Evolutionary conservation across 2,888 invertebrate species (phyloP).

Genomic region (Bibio marci): DNA sequence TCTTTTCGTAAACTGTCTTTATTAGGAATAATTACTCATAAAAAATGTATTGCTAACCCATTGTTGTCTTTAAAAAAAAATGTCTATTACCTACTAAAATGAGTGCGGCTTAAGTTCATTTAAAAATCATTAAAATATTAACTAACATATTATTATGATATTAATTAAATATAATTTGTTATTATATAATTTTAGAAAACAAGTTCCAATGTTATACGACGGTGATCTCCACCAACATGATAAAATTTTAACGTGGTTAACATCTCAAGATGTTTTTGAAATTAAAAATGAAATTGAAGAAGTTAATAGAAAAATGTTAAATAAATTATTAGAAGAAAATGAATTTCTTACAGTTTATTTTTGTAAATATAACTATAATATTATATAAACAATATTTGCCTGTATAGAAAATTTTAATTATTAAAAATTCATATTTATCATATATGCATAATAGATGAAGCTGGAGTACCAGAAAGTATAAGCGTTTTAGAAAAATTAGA

Average conservation of each 20-base stretch:
- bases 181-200: slow-evolving; percentile 35
- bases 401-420: not conserved
- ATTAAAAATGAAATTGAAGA: slow-evolving; percentile 94
- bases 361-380: slow-evolving; percentile 46
- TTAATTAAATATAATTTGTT: not conserved
- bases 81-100: too few species aligned
- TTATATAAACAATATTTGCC: not conserved
- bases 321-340: slow-evolving; percentile 85
- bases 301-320: slow-evolving; percentile 90
- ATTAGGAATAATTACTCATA: too few species aligned
- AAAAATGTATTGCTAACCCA: too few species aligned
- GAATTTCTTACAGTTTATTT: slow-evolving; percentile 91
- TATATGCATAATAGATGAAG: slow-evolving; percentile 43
- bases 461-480: slow-evolving; percentile 60
- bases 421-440: not conserved
- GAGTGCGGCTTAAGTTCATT: too few species aligned
- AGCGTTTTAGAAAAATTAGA: slow-evolving; percentile 74
- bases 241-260: slow-evolving; percentile 71
- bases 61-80: too few species aligned
- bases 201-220: slow-evolving; percentile 72
- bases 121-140: too few species aligned
- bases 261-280: slow-evolving; percentile 87
- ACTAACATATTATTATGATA: too few species aligned
- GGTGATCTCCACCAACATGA: slow-evolving; percentile 80
- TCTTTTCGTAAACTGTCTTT: too few species aligned